Conservation (phyloP, 2,888 invertebrate genomes). For the Agrypnus murinus region DNA sequence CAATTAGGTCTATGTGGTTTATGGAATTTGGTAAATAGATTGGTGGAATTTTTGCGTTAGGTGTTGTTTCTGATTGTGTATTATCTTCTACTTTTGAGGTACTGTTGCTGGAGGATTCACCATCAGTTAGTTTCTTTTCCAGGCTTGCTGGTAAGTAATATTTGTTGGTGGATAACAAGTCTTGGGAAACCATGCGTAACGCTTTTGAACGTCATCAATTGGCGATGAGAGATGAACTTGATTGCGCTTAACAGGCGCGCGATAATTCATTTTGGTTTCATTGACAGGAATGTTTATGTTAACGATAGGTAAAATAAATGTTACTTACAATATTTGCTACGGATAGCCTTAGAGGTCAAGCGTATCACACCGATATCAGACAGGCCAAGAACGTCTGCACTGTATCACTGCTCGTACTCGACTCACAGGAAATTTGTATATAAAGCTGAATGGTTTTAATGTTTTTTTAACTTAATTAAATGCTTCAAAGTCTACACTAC, state of each 20-base stretch:
- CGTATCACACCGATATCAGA: conserved; percentile 18
- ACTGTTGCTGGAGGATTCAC: not conserved
- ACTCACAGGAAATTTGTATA: no score
- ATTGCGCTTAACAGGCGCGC: not conserved
- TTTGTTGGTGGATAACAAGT: not conserved
- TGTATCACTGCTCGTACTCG: conserved; percentile 21
- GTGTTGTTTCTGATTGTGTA: not conserved
- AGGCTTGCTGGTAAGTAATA: not conserved
- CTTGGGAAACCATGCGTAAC: conserved; percentile 17
- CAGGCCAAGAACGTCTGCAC: conserved; percentile 23
- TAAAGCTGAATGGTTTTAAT: no score
- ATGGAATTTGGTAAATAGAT: not conserved
- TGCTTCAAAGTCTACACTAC: no score
- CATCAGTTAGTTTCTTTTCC: not conserved
- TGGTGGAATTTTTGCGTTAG: not conserved
- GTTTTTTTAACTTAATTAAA: no score
- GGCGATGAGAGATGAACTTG: conserved; percentile 1
- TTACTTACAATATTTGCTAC: conserved; percentile 21
- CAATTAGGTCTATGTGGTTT: not conserved
- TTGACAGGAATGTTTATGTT: conserved; percentile 7
- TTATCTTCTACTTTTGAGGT: no score
- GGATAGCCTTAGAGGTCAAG: no score
- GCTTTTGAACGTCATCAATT: conserved; percentile 5
- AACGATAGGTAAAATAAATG: conserved; percentile 19
- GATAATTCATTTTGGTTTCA: conserved; percentile 15